Base-by-base conservation (phyloP, 2,888 invertebrate species). In the Epistrophe eligans region DNA sequence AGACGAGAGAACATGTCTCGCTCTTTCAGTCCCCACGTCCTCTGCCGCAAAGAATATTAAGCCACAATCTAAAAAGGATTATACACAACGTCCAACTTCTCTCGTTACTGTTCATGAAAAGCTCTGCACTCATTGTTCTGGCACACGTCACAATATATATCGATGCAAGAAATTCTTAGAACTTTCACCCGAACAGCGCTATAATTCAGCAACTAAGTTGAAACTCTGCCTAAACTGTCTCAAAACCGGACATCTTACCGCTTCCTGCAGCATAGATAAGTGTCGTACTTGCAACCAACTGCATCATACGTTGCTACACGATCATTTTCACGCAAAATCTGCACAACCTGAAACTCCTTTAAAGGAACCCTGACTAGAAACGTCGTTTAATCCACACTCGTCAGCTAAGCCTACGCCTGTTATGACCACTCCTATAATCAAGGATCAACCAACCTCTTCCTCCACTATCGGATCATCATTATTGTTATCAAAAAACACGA, bases 51-150 rank as follows among this genome's bases (percentile, higher is more conserved):
- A 38, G 11, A 38, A 38, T 38, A 38, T 11, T 11, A 38, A 38
- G 38, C 38, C 11, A 11, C 38, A 38, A n/a, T n/a, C n/a, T n/a
- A n/a, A n/a, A n/a, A n/a, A n/a, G n/a, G n/a, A n/a, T n/a, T n/a
- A n/a, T n/a, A n/a, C n/a, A n/a, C n/a, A n/a, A n/a, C n/a, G n/a
- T n/a, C n/a, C n/a, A n/a, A n/a, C n/a, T n/a, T n/a, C n/a, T n/a
- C n/a, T n/a, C n/a, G n/a, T n/a, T n/a, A 38, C 55, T 28, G 15
- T 28, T 55, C 28, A 55, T 55, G 55, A 55, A 55, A 55, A 55
- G 13, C 15, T 15, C 13, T 28, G 50, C 10, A 19, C 8, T 4
- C 19, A 52, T 19, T 52, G 50, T 10, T 52, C 50, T 52, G 24
- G 55, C 13, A 55, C 28, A 2, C 28, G 28, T 28, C 28, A 28